phyloP scores from a whole-genome alignment of 2,797 vertebrate species.

The Martes flavigula region DNA sequence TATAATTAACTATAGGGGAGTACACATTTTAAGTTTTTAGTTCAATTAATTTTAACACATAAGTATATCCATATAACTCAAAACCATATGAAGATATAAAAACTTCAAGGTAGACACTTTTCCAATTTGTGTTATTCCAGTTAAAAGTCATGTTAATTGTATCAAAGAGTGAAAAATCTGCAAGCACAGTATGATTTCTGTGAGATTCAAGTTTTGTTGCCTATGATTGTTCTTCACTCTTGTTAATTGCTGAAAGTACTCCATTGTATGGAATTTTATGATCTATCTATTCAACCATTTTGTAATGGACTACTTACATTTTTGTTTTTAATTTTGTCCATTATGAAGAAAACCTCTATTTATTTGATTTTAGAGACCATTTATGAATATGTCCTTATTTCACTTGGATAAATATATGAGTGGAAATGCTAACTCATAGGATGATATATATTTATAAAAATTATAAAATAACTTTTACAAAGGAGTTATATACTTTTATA shows the following conservation, averaged over 20 bases:
- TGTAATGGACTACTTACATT: not conserved
- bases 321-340: not conserved
- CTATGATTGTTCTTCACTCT: not conserved
- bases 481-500: not conserved
- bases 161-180: not conserved
- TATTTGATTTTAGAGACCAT: not conserved
- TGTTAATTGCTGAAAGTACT: not conserved
- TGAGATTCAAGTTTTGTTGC: not conserved
- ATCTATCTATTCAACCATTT: not conserved
- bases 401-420: not conserved
- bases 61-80: not conserved
- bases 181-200: not conserved
- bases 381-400: not conserved
- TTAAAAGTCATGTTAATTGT: not conserved
- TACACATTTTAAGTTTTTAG: not conserved
- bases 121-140: not conserved
- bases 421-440: not conserved
- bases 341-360: not conserved
- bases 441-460: not conserved
- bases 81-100: not conserved
- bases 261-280: not conserved
- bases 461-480: not conserved
- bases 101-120: not conserved
- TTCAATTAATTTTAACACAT: not conserved
- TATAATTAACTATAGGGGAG: not conserved